phyloP scores from a whole-genome alignment of 1,140 invertebrate species.

The Zaprionus kolodkinae region DNA sequence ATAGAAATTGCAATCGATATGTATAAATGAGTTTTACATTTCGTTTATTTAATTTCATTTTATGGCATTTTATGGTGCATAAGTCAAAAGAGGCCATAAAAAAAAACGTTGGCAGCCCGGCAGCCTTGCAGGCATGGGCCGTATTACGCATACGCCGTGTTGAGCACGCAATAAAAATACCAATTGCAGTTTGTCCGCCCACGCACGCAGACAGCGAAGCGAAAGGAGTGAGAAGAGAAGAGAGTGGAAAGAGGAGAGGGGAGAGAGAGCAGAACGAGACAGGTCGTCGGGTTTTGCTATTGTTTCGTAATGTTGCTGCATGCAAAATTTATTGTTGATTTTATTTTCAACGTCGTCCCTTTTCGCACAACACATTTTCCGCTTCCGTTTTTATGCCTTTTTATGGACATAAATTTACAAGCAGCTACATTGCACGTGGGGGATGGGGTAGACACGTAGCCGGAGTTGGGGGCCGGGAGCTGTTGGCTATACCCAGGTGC shows the following conservation, averaged over 20 bases:
- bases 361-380: slow-evolving; percentile 78
- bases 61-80: slow-evolving; percentile 74
- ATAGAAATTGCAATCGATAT: slow-evolving; percentile 79
- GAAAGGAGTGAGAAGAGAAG: not conserved
- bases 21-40: slow-evolving; percentile 68
- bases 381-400: slow-evolving; percentile 75
- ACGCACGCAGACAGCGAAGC: not conserved
- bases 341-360: slow-evolving; percentile 77
- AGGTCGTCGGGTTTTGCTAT: slow-evolving; percentile 45
- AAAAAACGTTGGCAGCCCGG: slow-evolving; percentile 22
- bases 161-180: slow-evolving; percentile 81
- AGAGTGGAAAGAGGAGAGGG: not conserved
- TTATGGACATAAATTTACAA: slow-evolving; percentile 81
- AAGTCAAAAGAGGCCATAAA: slow-evolving; percentile 77
- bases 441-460: not conserved
- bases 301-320: slow-evolving; percentile 79
- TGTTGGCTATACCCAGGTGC: slow-evolving; percentile 54
- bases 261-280: not conserved
- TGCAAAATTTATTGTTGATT: slow-evolving; percentile 82
- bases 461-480: not conserved
- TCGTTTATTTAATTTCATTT: slow-evolving; percentile 77
- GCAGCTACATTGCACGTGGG: slow-evolving; percentile 44
- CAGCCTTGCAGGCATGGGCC: slow-evolving; percentile 50
- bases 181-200: slow-evolving; percentile 64
- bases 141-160: slow-evolving; percentile 79